Conservation (phyloP, 2,113 vertebrate species). For the Protobothrops flavoviridis region DNA sequence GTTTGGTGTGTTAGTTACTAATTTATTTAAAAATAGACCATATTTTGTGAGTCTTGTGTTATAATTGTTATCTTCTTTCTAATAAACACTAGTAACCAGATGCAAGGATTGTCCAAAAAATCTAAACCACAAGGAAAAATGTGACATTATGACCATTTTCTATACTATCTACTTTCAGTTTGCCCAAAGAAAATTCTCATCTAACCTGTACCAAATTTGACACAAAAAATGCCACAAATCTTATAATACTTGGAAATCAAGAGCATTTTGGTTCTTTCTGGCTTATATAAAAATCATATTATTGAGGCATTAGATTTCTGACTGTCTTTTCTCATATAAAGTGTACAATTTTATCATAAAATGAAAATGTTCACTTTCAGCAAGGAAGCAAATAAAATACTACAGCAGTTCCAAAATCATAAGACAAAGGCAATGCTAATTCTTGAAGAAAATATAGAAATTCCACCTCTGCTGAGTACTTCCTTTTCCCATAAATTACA, state of each 20-base stretch:
- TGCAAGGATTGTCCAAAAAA: background rate
- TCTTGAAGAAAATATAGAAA: background rate
- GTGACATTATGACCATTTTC: background rate
- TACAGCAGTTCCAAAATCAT: background rate
- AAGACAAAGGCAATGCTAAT: constrained; percentile 11
- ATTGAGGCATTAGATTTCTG: background rate
- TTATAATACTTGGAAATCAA: background rate
- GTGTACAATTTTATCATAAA: background rate
- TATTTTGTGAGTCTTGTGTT: background rate
- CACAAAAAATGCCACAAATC: background rate
- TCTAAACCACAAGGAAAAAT: background rate
- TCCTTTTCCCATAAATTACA: background rate
- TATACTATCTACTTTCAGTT: background rate
- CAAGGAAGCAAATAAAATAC: background rate
- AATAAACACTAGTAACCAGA: background rate
- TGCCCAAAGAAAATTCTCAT: background rate
- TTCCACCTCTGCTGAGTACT: background rate
- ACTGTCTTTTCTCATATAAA: background rate
- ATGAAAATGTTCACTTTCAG: background rate
- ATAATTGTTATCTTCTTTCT: background rate
- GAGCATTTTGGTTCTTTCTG: background rate
- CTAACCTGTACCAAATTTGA: background rate
- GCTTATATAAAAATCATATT: background rate
- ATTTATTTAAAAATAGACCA: background rate
- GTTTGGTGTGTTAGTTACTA: background rate